A percentile compares a stretch with the other conserved stretches of the same genome.
Evolutionary conservation across 2,888 invertebrate species (phyloP).

Genomic region (Rambutsinella grinnellia): DNA sequence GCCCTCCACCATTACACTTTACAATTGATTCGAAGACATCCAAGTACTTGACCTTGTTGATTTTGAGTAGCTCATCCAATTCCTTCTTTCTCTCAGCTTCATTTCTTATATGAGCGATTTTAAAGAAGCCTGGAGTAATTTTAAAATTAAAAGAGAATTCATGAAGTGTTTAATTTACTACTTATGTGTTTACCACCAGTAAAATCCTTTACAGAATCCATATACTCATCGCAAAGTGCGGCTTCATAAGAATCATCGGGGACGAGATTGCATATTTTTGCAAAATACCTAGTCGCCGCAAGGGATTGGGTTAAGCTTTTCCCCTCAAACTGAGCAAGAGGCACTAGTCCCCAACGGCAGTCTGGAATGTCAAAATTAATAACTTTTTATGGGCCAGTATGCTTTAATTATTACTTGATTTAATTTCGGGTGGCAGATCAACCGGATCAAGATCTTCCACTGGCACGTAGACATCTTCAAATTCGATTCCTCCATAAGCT

Average conservation of each 20-base stretch:
- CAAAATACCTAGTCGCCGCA: slow-evolving; percentile 66
- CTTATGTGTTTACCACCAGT: slow-evolving; percentile 27
- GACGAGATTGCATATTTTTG: slow-evolving; percentile 60
- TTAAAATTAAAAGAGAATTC: too few species aligned
- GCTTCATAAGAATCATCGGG: slow-evolving; percentile 53
- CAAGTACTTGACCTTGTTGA: slow-evolving; percentile 11
- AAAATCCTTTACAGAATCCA: slow-evolving; percentile 49
- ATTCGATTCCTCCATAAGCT: slow-evolving; percentile 68
- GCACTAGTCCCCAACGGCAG: slow-evolving; percentile 66
- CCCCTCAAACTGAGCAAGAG: slow-evolving; percentile 67
- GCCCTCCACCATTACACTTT: slow-evolving; percentile 27
- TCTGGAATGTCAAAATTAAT: slow-evolving; percentile 25
- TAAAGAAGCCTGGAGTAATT: too few species aligned
- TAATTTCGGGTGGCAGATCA: slow-evolving; percentile 47
- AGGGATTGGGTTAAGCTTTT: slow-evolving; percentile 62
- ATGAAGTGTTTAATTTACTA: too few species aligned
- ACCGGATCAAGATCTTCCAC: slow-evolving; percentile 29
- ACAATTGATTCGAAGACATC: slow-evolving; percentile 25
- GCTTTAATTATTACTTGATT: slow-evolving; percentile 48
- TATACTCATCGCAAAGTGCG: slow-evolving; percentile 56
- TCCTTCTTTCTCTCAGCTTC: slow-evolving; percentile 17
- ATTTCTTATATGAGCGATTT: too few species aligned
- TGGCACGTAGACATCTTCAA: slow-evolving; percentile 68
- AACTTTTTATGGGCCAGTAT: too few species aligned
- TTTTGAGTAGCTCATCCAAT: not conserved